Conservation (phyloP, 2,113 vertebrate species). For the Bungarus multicinctus region DNA sequence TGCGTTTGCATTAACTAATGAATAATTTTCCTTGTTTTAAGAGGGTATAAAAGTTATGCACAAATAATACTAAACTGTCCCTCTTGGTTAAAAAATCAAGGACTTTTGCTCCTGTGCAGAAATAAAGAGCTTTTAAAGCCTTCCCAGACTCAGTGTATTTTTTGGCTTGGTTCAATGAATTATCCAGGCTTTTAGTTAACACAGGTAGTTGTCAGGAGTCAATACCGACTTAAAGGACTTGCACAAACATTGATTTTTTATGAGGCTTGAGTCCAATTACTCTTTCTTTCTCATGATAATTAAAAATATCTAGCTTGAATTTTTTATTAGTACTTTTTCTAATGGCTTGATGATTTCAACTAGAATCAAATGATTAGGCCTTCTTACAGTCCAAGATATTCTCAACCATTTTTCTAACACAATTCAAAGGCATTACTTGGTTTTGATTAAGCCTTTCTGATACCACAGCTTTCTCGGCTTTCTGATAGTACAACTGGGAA, state of each 20-base stretch:
- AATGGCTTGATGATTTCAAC: not conserved
- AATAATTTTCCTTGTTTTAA: too few species aligned
- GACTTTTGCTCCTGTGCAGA: too few species aligned
- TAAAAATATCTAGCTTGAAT: not conserved
- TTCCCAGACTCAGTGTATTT: not conserved
- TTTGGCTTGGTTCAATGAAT: not conserved
- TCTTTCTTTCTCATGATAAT: not conserved
- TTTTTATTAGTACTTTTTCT: not conserved
- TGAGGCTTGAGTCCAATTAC: not conserved
- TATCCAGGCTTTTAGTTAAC: not conserved
- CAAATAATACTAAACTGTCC: too few species aligned
- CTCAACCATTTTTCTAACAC: not conserved
- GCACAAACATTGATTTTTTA: not conserved
- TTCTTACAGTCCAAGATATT: not conserved
- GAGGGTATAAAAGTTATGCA: too few species aligned
- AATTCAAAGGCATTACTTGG: not conserved
- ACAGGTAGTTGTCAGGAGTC: not conserved
- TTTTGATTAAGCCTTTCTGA: not conserved
- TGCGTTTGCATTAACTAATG: not conserved
- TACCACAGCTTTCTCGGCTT: not conserved
- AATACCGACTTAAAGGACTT: not conserved
- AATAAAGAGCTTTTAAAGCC: not conserved
- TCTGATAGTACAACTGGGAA: not conserved
- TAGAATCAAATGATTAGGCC: not conserved
- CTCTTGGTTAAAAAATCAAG: too few species aligned